phyloP scores from a whole-genome alignment of 2,113 vertebrate species.

The Equus przewalskii region DNA sequence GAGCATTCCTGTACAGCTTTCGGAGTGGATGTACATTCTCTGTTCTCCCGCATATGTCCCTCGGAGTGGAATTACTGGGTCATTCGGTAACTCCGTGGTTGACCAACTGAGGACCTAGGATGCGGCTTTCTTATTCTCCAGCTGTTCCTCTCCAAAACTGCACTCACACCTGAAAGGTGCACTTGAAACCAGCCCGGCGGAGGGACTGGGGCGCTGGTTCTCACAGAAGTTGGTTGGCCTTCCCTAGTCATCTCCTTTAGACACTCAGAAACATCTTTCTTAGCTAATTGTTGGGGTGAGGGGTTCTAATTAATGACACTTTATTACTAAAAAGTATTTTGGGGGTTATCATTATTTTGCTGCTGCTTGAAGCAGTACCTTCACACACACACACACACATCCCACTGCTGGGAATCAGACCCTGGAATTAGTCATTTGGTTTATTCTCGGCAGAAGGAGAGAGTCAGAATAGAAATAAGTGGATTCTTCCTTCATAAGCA shows the following conservation, averaged over 20 bases:
- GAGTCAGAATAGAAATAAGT: not conserved
- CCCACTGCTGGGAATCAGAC: not conserved
- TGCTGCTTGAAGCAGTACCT: not conserved
- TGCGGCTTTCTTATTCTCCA: not conserved
- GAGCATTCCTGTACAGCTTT: not conserved
- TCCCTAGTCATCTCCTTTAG: not conserved
- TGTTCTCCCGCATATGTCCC: not conserved
- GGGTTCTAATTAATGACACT: not conserved
- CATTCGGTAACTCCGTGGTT: not conserved
- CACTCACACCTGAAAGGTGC: not conserved
- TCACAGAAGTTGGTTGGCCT: not conserved
- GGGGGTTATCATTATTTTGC: not conserved
- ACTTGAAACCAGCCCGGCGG: not conserved
- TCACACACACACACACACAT: not conserved
- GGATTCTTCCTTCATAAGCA: not conserved
- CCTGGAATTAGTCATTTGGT: not conserved
- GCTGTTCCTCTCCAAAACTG: not conserved
- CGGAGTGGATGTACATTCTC: not conserved
- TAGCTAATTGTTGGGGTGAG: not conserved
- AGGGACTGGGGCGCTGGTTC: not conserved
- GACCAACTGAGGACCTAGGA: not conserved
- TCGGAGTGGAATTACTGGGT: not conserved
- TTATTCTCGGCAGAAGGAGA: not conserved
- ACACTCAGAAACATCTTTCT: not conserved
- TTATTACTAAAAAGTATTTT: not conserved